phyloP scores from a whole-genome alignment of 2,888 invertebrate genomes.

The Pristionchus japonicus region DNA sequence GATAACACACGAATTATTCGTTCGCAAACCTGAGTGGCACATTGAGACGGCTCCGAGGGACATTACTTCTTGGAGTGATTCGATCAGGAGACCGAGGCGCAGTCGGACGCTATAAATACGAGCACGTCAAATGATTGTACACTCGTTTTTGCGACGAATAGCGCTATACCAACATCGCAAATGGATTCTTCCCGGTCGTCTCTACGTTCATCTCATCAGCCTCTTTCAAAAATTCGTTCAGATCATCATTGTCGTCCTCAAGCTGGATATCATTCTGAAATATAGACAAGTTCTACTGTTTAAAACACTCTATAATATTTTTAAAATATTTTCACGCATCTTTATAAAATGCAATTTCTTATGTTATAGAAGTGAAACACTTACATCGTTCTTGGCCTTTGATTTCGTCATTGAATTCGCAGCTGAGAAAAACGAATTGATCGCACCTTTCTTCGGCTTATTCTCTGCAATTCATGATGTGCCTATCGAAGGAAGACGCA shows the following conservation, averaged over 20 bases:
- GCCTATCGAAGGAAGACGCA: too few relatives aligned
- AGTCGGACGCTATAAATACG: too few relatives aligned
- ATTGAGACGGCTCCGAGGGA: not conserved
- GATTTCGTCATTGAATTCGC: slow-evolving; percentile 27
- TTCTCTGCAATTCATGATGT: slow-evolving; percentile 47
- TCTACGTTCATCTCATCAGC: not conserved
- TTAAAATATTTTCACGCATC: too few relatives aligned
- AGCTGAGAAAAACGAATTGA: slow-evolving; percentile 37
- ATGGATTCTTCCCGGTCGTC: slow-evolving; percentile 18
- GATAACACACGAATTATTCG: too few relatives aligned
- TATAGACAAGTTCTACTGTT: not conserved
- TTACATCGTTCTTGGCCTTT: slow-evolving; percentile 47
- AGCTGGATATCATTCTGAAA: slow-evolving; percentile 55
- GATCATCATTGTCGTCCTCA: slow-evolving; percentile 58
- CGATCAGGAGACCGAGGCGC: not conserved
- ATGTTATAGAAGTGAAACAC: too few relatives aligned
- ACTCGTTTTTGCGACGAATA: not conserved
- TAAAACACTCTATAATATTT: too few relatives aligned
- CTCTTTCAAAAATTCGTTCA: slow-evolving; percentile 52
- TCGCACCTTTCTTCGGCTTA: slow-evolving; percentile 47
- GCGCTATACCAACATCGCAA: not conserved
- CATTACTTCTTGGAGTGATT: not conserved
- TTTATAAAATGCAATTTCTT: too few relatives aligned
- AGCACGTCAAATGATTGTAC: too few relatives aligned
- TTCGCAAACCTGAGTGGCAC: not conserved